Conservation (phyloP, 1,140 invertebrate genomes). For the Drosophila mauritiana region DNA sequence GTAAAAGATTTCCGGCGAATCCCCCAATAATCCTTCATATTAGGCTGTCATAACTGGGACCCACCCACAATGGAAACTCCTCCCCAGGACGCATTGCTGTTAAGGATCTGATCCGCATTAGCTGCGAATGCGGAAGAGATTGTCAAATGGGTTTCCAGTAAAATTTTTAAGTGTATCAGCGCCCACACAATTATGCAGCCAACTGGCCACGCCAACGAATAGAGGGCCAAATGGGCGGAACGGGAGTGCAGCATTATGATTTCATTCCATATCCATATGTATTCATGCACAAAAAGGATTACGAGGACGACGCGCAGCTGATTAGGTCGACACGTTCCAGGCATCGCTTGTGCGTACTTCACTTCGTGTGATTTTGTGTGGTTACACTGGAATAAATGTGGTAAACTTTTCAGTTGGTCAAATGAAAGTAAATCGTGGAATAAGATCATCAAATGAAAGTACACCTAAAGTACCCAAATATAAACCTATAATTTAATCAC, state of each 20-base stretch:
- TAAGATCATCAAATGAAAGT: too few relatives aligned
- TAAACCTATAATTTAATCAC: too few relatives aligned
- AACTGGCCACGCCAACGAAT: slow-evolving; percentile 37
- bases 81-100: background rate
- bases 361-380: slow-evolving; percentile 13
- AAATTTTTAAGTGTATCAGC: slow-evolving; percentile 60
- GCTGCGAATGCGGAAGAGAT: slow-evolving; percentile 4
- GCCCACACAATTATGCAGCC: slow-evolving; percentile 72
- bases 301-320: slow-evolving; percentile 43
- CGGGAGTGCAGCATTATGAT: slow-evolving; percentile 46
- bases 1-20: slow-evolving; percentile 13
- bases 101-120: slow-evolving; percentile 14
- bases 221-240: background rate
- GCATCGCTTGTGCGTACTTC: slow-evolving; percentile 14
- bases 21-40: slow-evolving; percentile 24
- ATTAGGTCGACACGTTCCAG: slow-evolving; percentile 74
- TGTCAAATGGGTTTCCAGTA: slow-evolving; percentile 12
- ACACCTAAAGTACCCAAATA: too few relatives aligned
- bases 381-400: background rate
- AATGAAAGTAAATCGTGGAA: too few relatives aligned
- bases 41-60: slow-evolving; percentile 35
- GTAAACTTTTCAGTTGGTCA: background rate
- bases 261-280: slow-evolving; percentile 11
- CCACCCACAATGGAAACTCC: slow-evolving; percentile 3
- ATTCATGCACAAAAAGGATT: slow-evolving; percentile 57